A percentile compares a stretch with the other conserved stretches of the same genome.
phyloP scores from a whole-genome alignment of 1,140 invertebrate genomes.

The Psilanteris sp. region DNA sequence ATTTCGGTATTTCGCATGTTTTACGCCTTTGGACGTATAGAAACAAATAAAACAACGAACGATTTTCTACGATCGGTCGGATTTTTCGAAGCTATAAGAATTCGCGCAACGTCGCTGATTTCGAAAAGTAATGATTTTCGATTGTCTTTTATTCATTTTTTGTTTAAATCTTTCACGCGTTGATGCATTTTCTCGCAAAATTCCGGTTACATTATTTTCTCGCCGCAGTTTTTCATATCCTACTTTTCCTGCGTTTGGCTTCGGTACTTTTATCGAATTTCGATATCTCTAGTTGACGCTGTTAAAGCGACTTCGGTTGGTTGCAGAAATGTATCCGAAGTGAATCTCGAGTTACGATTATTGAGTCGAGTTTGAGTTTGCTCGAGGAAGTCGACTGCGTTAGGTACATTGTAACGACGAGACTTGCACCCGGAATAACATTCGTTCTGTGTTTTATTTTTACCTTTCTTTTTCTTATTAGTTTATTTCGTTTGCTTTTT shows the following conservation, averaged over 20 bases:
- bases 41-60: too few species aligned
- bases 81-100: too few species aligned
- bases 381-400: conserved; percentile 25
- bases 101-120: too few species aligned
- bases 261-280: conserved; percentile 30
- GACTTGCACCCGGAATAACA: conserved; percentile 28
- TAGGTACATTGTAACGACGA: conserved; percentile 34
- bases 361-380: conserved; percentile 29
- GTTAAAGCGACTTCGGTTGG: conserved; percentile 5
- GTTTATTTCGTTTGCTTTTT: too few species aligned
- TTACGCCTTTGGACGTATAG: too few species aligned
- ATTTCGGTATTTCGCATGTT: too few species aligned
- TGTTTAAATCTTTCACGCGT: neutral
- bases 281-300: conserved; percentile 38
- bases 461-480: too few species aligned
- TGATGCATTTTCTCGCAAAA: neutral
- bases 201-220: conserved; percentile 3
- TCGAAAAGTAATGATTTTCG: too few species aligned
- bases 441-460: neutral
- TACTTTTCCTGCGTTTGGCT: conserved; percentile 5
- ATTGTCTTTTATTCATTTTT: too few species aligned
- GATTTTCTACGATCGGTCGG: too few species aligned
- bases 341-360: conserved; percentile 45
- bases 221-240: neutral
- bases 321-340: conserved; percentile 34